Evolutionary conservation across 1,140 invertebrate species (phyloP), one percentile per base, ranked within the genome.

Genomic region (Choristoneura fumiferana): DNA sequence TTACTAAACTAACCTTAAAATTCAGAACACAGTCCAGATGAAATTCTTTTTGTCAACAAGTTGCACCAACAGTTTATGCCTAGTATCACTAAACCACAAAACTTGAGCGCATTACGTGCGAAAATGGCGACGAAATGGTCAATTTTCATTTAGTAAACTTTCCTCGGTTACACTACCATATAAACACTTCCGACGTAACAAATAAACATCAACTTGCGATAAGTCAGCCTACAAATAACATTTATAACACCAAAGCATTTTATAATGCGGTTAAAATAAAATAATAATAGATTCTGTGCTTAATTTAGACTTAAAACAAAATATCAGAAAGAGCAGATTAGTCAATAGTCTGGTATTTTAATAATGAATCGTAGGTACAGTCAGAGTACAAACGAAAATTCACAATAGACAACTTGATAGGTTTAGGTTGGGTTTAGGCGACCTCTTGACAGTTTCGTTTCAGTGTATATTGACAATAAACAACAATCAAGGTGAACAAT

Each of bases 111-210:
- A 67, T 57, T 54, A 55, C 39, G 71, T 82, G 73, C 73, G 78
- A 84, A 82, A 82, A 84, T 84, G 81, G 81, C 81, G 79, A 79
- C 68, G 52, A 62, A 63, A 37, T 39, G 36, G n/a, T 45, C 40
- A 49, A 33, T 29, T 29, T 49, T 33, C 43, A 49, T 29, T 49
- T 22, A 13, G 43, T 10, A 49, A 43, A 12, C 8, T 49, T 49
- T 49, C 43, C 43, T 49, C 12, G 18, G 43, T 17, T n/a, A 49
- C 43, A 43, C 40, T 12, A 17, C 22, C 40, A 17, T 18, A 8
- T 17, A 22, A 43, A 18, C 40, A 49, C 22, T 49, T n/a, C 40
- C 17, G 9, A 14, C 12, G 22, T 49, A 49, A 49, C 18, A 49
- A 49, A 49, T 29, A 49, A 49, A 49, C 43, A 49, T 49, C 22